Percentiles rank a stretch among this genome's conserved stretches.
These are phyloP conservation scores for Dreissena polymorpha DNA, from an alignment of 1,140 invertebrate genomes.

Conservation along the genomic window DNA sequence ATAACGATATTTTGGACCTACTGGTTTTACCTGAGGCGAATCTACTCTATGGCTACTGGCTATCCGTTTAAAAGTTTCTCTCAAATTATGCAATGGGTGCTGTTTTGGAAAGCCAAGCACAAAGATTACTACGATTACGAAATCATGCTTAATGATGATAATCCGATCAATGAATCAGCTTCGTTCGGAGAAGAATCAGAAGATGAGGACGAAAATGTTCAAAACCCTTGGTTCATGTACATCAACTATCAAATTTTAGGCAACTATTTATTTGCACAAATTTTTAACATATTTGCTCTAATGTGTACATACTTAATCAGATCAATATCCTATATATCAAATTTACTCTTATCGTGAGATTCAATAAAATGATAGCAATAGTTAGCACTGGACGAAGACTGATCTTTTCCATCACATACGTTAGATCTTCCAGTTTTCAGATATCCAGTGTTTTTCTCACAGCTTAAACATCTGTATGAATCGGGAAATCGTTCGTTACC, in stretches of 20 bases:
- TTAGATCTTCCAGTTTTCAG: too few relatives aligned
- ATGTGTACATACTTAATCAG: neutral
- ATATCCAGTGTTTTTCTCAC: too few relatives aligned
- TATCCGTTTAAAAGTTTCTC: slow-evolving; percentile 1
- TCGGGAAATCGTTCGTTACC: too few relatives aligned
- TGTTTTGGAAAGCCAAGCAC: slow-evolving; percentile 25
- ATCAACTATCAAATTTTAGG: slow-evolving; percentile 18
- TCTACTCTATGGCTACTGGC: slow-evolving; percentile 12
- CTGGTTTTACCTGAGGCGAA: neutral
- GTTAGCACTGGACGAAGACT: too few relatives aligned
- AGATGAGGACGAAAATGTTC: neutral
- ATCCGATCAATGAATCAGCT: neutral
- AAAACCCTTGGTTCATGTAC: slow-evolving; percentile 15
- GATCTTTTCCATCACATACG: too few relatives aligned
- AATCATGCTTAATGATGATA: neutral
- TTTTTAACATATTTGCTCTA: slow-evolving; percentile 6
- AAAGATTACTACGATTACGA: slow-evolving; percentile 29
- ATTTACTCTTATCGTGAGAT: too few relatives aligned
- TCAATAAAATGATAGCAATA: too few relatives aligned
- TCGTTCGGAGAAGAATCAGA: neutral
- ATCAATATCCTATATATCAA: neutral
- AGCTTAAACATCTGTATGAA: too few relatives aligned
- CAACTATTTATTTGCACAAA: slow-evolving; percentile 19
- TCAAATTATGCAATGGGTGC: neutral
- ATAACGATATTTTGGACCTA: slow-evolving; percentile 20